Evolutionary conservation across 2,888 invertebrate species (phyloP).

Genomic region (Thecocarcelia acutangulata): DNA sequence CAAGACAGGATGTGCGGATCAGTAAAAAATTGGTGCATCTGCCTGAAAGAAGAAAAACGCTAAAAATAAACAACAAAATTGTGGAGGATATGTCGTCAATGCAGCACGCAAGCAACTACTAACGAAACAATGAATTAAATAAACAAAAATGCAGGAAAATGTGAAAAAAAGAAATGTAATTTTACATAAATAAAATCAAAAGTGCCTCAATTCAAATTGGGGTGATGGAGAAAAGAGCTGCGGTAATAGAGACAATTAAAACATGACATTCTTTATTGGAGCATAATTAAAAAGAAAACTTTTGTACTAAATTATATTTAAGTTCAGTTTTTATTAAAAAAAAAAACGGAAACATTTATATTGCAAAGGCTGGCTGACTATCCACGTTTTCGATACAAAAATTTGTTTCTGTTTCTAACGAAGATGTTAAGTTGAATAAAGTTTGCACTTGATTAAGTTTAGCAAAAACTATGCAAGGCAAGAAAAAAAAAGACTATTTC

Average conservation of each 20-base stretch:
- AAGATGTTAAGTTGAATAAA: too few relatives aligned
- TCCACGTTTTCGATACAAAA: too few relatives aligned
- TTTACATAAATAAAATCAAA: background rate
- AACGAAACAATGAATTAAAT: slow-evolving; percentile 53
- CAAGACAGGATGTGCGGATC: slow-evolving; percentile 70
- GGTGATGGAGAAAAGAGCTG: slow-evolving; percentile 6
- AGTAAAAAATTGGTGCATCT: slow-evolving; percentile 71
- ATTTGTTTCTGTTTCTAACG: too few relatives aligned
- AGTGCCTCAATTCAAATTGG: slow-evolving; percentile 27
- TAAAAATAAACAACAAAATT: slow-evolving; percentile 48
- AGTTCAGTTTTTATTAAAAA: slow-evolving; percentile 25
- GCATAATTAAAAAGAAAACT: slow-evolving; percentile 25
- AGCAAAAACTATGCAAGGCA: too few relatives aligned
- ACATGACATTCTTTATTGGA: slow-evolving; percentile 51
- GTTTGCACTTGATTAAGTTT: too few relatives aligned
- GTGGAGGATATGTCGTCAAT: slow-evolving; percentile 39
- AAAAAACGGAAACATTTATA: slow-evolving; percentile 10
- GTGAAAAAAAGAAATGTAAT: slow-evolving; percentile 18
- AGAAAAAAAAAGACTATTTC: too few relatives aligned
- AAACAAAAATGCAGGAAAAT: slow-evolving; percentile 10
- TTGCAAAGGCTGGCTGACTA: too few relatives aligned
- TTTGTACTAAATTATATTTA: slow-evolving; percentile 16
- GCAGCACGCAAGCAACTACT: background rate
- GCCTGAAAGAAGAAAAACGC: slow-evolving; percentile 49
- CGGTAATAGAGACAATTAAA: slow-evolving; percentile 8